A percentile compares a stretch with the other conserved stretches of the same genome.
Evolutionary conservation across 2,113 vertebrate species (phyloP).

Genomic region (Caloenas nicobarica): DNA sequence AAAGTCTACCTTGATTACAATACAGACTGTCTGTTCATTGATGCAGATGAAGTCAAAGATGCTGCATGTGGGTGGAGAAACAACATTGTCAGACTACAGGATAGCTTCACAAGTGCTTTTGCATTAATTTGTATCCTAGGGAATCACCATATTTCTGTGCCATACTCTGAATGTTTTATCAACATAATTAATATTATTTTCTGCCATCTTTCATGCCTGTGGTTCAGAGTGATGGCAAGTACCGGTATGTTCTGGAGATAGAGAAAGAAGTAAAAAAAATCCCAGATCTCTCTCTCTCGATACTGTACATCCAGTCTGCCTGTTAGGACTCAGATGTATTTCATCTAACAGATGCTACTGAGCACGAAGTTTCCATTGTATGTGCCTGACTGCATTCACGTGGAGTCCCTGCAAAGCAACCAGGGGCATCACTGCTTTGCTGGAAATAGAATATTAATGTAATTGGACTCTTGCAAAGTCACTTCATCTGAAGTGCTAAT

Average conservation of each 20-base stretch:
- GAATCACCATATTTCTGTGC: not conserved
- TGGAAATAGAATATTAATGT: slow-evolving; percentile 21
- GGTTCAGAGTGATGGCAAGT: not conserved
- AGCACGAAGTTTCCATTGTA: slow-evolving; percentile 22
- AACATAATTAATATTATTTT: not conserved
- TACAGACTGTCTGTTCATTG: not conserved
- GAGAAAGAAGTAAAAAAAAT: not conserved
- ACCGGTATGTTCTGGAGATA: not conserved
- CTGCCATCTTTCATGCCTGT: not conserved
- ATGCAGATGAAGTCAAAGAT: not conserved
- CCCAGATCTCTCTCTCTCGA: not conserved
- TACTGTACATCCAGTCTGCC: not conserved
- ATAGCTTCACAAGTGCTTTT: not conserved
- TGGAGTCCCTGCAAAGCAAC: not conserved
- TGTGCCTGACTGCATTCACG: not conserved
- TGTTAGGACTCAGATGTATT: not conserved
- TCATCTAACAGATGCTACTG: not conserved
- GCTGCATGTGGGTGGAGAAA: not conserved
- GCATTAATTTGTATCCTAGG: not conserved
- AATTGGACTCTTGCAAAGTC: slow-evolving; percentile 6
- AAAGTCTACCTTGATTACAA: not conserved
- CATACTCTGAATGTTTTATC: not conserved
- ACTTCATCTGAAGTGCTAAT: slow-evolving; percentile 19
- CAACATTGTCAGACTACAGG: not conserved
- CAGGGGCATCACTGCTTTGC: not conserved